Evolutionary conservation across 2,888 invertebrate genomes (phyloP), one percentile per base, ranked within the genome.

Genomic region (Drosophila pegasa): DNA sequence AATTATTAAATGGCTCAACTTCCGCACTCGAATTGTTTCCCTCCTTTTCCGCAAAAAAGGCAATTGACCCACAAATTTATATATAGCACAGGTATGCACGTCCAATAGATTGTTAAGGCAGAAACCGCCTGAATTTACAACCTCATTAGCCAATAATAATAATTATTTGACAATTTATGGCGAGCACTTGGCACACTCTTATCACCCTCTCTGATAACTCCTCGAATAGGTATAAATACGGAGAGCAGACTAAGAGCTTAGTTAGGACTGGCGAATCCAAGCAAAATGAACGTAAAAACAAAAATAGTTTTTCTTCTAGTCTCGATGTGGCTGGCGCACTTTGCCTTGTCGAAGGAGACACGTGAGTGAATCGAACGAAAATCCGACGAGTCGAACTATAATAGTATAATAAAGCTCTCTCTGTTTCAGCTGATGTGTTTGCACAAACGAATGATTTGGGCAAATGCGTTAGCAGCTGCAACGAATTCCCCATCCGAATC

Each of bases 281-380:
- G 16, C 55, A 20, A 35, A 33, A 69, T 67, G 68, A 54, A n/a
- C 22, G 31, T 40, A 9, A 67, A 38, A 35, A 8, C 35, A 9
- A 67, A 38, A 35, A 8, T 59, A 16, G 29, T n/a, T 9, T 18
- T 55, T 22, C n/a, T 69, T 1, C 0, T 68, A n/a, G 20, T 57
- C 33, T 35, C 40, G 2, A 37, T 68, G 9, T 60, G 56, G 25
- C 20, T 67, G 2, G 60, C 29, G 45, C 56, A 60, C 16, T 40
- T 27, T 16, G 38, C 29, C 33, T 16, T 35, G 22, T 33, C 68
- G 14, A 29, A 18, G 3, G 38, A 60, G 2, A 47, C 9, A 16
- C 43, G 68, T 68, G 5, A 65, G 66, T 59, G 18, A 14, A n/a
- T 2, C 3, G 7, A 40, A 27, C 1, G 9, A 33, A 2, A 9